Conservation (phyloP, 2,888 invertebrate genomes). For the Lasioglossum zephyrum region DNA sequence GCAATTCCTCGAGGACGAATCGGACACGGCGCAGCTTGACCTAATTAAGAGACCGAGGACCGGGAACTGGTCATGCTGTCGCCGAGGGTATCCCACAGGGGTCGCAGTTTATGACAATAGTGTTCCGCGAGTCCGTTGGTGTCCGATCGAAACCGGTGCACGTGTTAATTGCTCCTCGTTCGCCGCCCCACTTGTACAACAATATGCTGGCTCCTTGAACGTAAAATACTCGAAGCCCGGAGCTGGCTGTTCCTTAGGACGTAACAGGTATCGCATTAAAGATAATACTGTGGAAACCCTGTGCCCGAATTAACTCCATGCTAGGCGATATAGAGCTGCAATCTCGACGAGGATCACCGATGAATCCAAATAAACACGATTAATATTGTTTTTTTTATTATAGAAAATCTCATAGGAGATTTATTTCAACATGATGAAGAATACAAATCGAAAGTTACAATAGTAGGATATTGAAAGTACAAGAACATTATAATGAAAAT, state of each 20-base stretch:
- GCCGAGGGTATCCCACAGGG: constrained; percentile 5
- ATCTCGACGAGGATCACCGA: not conserved
- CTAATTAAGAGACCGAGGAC: not conserved
- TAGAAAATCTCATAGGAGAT: too few relatives aligned
- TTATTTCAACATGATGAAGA: too few relatives aligned
- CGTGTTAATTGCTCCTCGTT: constrained; percentile 14
- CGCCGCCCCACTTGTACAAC: constrained; percentile 1
- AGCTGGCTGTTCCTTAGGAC: not conserved
- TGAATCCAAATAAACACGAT: not conserved
- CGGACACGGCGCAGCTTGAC: constrained; percentile 6
- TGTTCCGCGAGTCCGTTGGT: constrained; percentile 6
- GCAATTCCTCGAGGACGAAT: constrained; percentile 3
- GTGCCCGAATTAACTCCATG: not conserved
- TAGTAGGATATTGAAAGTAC: too few relatives aligned
- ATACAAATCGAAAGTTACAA: too few relatives aligned
- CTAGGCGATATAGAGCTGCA: not conserved
- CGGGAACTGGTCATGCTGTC: not conserved
- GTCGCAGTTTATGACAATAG: constrained; percentile 14
- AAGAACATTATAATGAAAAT: too few relatives aligned
- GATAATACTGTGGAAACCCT: not conserved
- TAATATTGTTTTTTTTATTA: not conserved
- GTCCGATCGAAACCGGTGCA: constrained; percentile 1
- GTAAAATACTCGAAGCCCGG: constrained; percentile 2
- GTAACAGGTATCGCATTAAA: constrained; percentile 1
- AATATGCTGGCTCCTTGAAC: not conserved